These are phyloP conservation scores for Periplaneta americana DNA, from an alignment of 1,140 invertebrate species.

Conservation along the genomic window DNA sequence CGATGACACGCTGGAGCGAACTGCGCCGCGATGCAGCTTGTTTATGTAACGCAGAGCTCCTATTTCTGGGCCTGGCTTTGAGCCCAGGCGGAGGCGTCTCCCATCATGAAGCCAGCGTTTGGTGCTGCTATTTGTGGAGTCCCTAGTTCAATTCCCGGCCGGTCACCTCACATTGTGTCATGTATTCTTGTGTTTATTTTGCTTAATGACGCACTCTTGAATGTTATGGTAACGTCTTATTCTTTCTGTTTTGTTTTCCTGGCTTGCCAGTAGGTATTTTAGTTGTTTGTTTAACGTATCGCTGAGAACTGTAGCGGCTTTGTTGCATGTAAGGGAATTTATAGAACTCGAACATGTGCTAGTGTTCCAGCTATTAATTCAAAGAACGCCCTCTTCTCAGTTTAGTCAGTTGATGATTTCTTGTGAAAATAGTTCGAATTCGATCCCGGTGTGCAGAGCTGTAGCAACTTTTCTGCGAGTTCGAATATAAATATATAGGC, in stretches of 20 bases:
- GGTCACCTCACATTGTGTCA: neutral
- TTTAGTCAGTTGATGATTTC: no score
- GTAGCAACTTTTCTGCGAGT: no score
- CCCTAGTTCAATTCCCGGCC: neutral
- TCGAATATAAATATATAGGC: no score
- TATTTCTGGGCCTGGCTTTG: neutral
- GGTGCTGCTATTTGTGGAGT: neutral
- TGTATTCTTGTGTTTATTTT: neutral
- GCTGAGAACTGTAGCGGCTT: neutral
- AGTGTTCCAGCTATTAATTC: no score
- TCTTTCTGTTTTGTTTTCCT: neutral
- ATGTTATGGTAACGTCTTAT: no score
- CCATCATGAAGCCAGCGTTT: neutral
- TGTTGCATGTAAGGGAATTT: no score
- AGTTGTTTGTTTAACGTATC: neutral
- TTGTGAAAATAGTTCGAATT: no score
- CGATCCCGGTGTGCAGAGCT: no score
- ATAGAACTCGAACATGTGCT: no score
- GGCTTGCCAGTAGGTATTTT: neutral
- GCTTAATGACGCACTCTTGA: neutral
- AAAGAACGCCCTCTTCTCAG: no score
- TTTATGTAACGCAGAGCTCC: neutral
- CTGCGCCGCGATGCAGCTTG: no score
- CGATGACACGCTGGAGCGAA: no score
- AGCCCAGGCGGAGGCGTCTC: neutral